Percentiles rank a stretch among this genome's conserved stretches.
Evolutionary conservation across 2,797 vertebrate genomes (phyloP).

Genomic region (Remorina albescens): DNA sequence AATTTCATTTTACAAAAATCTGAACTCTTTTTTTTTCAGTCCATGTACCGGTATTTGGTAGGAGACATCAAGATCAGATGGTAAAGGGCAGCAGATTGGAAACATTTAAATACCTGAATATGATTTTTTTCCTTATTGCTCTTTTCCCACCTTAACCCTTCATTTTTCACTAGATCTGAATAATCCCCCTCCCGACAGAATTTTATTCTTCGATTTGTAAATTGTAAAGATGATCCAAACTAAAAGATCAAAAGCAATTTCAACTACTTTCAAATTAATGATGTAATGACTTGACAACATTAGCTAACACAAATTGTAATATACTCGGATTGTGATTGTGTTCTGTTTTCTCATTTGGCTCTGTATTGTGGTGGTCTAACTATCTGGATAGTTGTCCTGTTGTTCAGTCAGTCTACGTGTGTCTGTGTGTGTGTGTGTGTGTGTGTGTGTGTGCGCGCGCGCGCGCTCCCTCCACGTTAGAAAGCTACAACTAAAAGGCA

Average conservation of each 20-base stretch:
- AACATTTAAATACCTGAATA: neutral
- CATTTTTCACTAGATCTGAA: too few species aligned
- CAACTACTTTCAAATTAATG: neutral
- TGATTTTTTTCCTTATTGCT: neutral
- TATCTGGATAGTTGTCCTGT: neutral
- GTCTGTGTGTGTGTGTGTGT: too few species aligned
- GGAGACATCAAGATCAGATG: too few species aligned
- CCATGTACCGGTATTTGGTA: constrained; percentile 9
- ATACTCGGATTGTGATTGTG: neutral
- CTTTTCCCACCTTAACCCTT: neutral
- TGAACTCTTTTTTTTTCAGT: too few species aligned
- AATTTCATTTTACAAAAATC: too few species aligned
- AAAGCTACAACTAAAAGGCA: neutral
- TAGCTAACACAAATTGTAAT: neutral
- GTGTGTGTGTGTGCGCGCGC: too few species aligned
- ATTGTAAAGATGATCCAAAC: neutral
- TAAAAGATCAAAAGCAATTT: neutral
- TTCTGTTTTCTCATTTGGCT: neutral
- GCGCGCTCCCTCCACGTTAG: neutral
- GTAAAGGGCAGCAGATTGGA: too few species aligned
- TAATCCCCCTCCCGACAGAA: too few species aligned
- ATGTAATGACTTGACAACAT: neutral
- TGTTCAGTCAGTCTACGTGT: too few species aligned
- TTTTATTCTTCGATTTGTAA: too few species aligned
- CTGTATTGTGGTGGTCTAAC: neutral